phyloP scores from a whole-genome alignment of 2,113 vertebrate species.

The Okapia johnstoni region DNA sequence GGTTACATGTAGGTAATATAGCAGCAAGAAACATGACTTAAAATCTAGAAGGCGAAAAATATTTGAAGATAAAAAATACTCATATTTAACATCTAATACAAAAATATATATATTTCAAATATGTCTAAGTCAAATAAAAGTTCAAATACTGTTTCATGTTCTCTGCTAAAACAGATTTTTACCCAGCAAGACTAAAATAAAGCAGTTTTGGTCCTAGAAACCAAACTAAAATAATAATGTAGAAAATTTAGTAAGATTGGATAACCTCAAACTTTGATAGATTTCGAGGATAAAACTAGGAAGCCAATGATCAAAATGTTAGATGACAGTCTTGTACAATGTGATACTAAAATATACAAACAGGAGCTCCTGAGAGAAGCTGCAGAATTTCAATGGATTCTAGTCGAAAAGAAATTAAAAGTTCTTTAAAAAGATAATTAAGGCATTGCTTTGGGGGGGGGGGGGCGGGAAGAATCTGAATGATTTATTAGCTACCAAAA shows the following conservation, averaged over 20 bases:
- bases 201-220: neutral
- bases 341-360: neutral
- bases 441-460: neutral
- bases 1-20: neutral
- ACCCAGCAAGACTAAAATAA: neutral
- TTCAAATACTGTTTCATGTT: neutral
- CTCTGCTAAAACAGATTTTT: neutral
- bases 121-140: neutral
- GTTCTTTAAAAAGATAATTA: neutral
- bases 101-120: neutral
- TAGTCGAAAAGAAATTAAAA: neutral
- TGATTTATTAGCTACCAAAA: neutral
- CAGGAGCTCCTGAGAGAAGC: neutral
- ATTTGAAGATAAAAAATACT: neutral
- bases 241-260: neutral
- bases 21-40: neutral
- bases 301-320: neutral
- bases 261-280: neutral
- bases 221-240: conserved; percentile 7
- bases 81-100: neutral
- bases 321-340: neutral
- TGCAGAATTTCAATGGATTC: neutral
- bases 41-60: neutral
- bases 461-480: neutral
- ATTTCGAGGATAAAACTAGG: neutral